These are phyloP conservation scores for Invenusta paracnida DNA, from an alignment of 2,888 invertebrate genomes.

Conservation along the genomic window DNA sequence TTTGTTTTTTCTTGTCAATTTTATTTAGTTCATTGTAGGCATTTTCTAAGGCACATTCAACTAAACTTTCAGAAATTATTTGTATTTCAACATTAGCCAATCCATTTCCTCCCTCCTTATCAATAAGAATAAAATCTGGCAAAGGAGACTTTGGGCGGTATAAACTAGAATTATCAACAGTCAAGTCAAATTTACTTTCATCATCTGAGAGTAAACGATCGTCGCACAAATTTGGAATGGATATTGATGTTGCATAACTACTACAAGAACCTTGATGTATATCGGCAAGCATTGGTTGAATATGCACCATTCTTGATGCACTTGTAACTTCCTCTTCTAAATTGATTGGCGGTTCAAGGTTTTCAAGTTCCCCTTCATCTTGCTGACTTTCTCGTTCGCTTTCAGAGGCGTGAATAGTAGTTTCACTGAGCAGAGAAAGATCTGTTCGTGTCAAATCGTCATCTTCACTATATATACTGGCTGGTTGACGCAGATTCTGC, in stretches of 20 bases:
- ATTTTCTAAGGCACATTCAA: neutral
- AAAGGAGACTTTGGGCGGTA: neutral
- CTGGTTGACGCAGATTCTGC: neutral
- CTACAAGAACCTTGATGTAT: neutral
- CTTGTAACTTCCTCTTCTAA: neutral
- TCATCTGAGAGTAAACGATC: constrained; percentile 12
- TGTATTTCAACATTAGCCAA: neutral
- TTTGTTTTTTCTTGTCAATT: neutral
- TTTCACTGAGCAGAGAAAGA: neutral
- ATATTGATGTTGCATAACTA: neutral
- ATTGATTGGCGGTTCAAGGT: neutral
- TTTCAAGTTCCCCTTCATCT: neutral
- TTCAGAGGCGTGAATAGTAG: neutral
- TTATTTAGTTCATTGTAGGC: neutral
- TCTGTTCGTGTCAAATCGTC: constrained; percentile 2
- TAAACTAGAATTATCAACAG: neutral
- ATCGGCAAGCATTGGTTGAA: neutral
- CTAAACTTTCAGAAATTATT: neutral
- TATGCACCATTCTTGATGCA: neutral
- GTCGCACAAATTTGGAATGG: neutral
- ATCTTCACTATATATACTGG: neutral
- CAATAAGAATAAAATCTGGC: neutral
- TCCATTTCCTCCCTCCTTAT: neutral
- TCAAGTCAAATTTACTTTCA: constrained; percentile 11
- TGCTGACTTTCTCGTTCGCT: constrained; percentile 16